Base-by-base conservation (phyloP, 2,797 vertebrate genomes). In the Poecilia wingei region DNA sequence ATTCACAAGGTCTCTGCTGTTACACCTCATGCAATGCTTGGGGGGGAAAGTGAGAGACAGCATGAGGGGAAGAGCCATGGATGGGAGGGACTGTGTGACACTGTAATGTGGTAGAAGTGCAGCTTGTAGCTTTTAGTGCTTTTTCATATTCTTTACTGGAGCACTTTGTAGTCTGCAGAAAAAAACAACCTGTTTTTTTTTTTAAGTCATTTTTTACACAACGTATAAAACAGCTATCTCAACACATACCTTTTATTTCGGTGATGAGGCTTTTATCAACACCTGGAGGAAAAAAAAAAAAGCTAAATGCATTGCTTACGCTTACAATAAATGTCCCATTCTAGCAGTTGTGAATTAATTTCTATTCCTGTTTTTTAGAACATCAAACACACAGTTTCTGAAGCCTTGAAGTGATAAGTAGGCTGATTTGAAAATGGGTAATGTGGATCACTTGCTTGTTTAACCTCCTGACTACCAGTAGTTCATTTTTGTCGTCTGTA, bases 1-100 rank as follows among this genome's bases (percentile, higher is more conserved):
- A 94, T 94, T 93, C 86, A 94, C 83, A 53, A 85, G 85, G 79
- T 92, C 91, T 90, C 89, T 90, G 90, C 84, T 78, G 45, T 85
- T 79, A 86, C 81, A 77, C 88, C 79, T 91, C 78, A 77, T 86
- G 79, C 85, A 89, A 82, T 83, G 78, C 90, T 92, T 64, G 14
- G 78, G 80, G 49, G 77, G 80, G 78, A 79, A 47, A 25, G 51
- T 53, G 72, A 47, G 59, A 39, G 61, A 41, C 43, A n/a, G 70
- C 64, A 45, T 57, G 55, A 31, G 36, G 68, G 68, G 61, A 72
- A 45, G 10, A 10, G 13, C 43, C 20, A 53, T 14, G 31, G 43
- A 61, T 20, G 47, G 49, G 72, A 53, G 66, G 5, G 41, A 49
- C 79, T 49, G 76, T 74, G 61, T 87, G 87, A 73, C 84, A 82